Base-by-base conservation (phyloP, 2,113 vertebrate species). In the Sander lucioperca region DNA sequence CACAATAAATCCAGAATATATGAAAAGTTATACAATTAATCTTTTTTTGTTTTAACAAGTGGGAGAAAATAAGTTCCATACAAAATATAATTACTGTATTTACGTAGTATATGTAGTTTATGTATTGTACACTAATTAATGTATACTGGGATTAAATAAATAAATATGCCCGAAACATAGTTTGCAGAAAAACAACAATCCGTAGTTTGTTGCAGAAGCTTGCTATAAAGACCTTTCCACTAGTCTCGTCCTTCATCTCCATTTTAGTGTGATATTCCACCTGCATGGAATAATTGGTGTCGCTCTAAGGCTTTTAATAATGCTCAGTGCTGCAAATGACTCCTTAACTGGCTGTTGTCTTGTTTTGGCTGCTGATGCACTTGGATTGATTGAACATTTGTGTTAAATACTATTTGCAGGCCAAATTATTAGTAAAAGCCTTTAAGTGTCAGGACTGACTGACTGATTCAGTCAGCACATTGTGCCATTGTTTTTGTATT, bases 261-360 rank as follows among this genome's bases (percentile, higher is more conserved):
- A 87, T 88, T 80, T 76, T n/a, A 87, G n/a, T 84, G 62, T 89
- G 59, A 59, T 62, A 64, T 87, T 79, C 51, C 83, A 80, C 73
- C 45, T 89, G 88, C 91, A 94, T 92, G 90, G 71, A 14, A 59
- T 70, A 45, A 56, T 59, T 54, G 59, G 66, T 91, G 86, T 89
- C 84, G 14, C 45, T 53, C 33, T 18, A 84, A 89, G 87, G 86
- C 90, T 93, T 95, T 94, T 92, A 92, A 76, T 89, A 89, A 91
- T 92, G 89, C 85, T 88, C 19, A 64, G 47, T 33, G 53, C 83
- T 85, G 83, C 67, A 85, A 86, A 82, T 77, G 7, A 51, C 39
- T 68, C 10, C 0, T 57, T 25, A 79, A 53, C 72, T 79, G 66
- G 56, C 50, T 51, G n/a, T n/a, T 67, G n/a, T 70, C 71, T 50